These are phyloP conservation scores for Drosophila parvula DNA, from an alignment of 1,140 invertebrate genomes.

Conservation along the genomic window DNA sequence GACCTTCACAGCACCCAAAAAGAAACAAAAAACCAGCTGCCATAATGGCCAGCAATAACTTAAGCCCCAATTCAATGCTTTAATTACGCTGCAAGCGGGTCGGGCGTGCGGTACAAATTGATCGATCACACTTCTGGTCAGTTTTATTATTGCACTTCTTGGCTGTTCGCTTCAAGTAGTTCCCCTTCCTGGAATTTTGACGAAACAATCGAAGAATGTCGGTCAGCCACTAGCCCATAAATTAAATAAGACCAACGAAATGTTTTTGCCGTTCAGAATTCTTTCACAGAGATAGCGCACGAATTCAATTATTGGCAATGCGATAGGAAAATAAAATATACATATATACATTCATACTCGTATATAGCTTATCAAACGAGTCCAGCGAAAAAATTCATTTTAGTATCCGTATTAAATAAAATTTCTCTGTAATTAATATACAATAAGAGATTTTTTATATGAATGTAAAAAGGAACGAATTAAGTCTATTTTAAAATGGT, in stretches of 20 bases:
- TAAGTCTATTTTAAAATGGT: too few relatives aligned
- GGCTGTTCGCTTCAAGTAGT: constrained; percentile 17
- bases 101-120: constrained; percentile 17
- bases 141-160: constrained; percentile 37
- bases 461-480: too few relatives aligned
- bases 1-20: constrained; percentile 55
- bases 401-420: not conserved
- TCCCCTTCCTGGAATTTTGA: constrained; percentile 8
- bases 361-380: constrained; percentile 8
- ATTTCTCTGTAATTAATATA: too few relatives aligned
- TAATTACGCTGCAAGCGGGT: constrained; percentile 36
- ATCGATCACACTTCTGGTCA: constrained; percentile 54
- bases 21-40: constrained; percentile 29
- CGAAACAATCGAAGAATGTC: constrained; percentile 14
- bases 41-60: constrained; percentile 25
- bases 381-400: not conserved
- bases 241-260: constrained; percentile 30
- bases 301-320: constrained; percentile 4
- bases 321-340: constrained; percentile 8
- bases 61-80: constrained; percentile 29
- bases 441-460: not conserved
- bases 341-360: too few relatives aligned
- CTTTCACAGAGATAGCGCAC: constrained; percentile 24
- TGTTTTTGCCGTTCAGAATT: constrained; percentile 8
- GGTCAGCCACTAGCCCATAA: constrained; percentile 28